A percentile compares a stretch with the other conserved stretches of the same genome.
Conservation (phyloP, 2,113 vertebrate genomes). For the Prolemur simus region DNA sequence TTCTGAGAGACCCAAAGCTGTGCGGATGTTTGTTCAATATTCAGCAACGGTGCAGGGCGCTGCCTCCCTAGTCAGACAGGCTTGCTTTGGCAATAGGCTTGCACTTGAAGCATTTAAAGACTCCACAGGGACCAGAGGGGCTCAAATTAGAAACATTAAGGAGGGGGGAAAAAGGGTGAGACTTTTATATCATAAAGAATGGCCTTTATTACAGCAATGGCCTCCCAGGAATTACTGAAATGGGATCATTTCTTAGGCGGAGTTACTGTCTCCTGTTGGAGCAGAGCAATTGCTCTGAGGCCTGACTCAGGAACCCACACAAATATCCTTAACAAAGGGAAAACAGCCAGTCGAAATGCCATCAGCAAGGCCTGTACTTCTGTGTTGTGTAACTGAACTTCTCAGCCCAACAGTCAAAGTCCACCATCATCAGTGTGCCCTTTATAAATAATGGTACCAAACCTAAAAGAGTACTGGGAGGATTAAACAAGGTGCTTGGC, state of each 20-base stretch:
- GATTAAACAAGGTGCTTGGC: background rate
- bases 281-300: conserved; percentile 10
- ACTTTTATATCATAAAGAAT: conserved; percentile 74
- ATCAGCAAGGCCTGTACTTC: background rate
- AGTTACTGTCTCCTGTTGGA: conserved; percentile 61
- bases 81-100: conserved; percentile 68
- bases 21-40: conserved; percentile 49
- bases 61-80: conserved; percentile 52
- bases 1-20: conserved; percentile 68
- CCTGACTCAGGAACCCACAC: conserved; percentile 38
- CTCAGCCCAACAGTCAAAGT: background rate
- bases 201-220: conserved; percentile 59
- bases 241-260: conserved; percentile 65
- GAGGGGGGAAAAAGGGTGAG: conserved; percentile 51
- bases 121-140: conserved; percentile 60
- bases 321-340: background rate
- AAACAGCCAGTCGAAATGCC: background rate
- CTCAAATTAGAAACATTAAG: conserved; percentile 70
- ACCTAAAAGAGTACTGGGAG: background rate
- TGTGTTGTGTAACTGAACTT: background rate
- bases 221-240: conserved; percentile 60
- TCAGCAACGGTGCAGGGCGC: conserved; percentile 43
- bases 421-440: background rate
- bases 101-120: conserved; percentile 70
- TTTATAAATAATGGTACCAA: background rate